A percentile compares a stretch with the other conserved stretches of the same genome.
These are phyloP conservation scores for Biston betularia DNA, from an alignment of 2,888 invertebrate genomes.

Conservation along the genomic window DNA sequence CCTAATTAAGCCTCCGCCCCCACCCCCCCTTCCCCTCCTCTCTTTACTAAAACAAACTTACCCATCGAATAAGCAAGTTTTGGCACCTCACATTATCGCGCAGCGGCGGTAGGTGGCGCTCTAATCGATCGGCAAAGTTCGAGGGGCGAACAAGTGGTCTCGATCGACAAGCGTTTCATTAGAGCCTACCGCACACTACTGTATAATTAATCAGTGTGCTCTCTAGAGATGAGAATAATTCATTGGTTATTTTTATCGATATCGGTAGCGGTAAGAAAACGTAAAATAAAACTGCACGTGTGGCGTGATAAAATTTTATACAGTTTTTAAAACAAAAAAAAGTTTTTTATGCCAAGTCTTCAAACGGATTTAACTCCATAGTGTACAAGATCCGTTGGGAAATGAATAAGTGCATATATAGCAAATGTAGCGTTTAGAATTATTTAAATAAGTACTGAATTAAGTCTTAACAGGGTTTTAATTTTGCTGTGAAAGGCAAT, in stretches of 20 bases:
- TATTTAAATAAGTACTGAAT: too few relatives aligned
- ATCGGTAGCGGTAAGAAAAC: not conserved
- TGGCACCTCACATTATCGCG: constrained; percentile 11
- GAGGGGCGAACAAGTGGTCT: constrained; percentile 22
- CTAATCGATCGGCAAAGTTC: constrained; percentile 30
- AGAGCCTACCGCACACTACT: constrained; percentile 30
- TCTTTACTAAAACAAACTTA: not conserved
- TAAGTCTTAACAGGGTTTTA: too few relatives aligned
- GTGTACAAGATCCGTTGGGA: too few relatives aligned
- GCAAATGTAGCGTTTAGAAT: too few relatives aligned
- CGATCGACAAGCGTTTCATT: constrained; percentile 36
- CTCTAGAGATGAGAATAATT: constrained; percentile 6
- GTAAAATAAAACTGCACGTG: not conserved
- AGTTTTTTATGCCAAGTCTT: too few relatives aligned
- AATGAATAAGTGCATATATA: too few relatives aligned
- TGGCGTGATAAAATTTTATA: too few relatives aligned
- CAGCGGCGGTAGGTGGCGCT: constrained; percentile 23
- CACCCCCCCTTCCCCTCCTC: not conserved
- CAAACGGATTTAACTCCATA: too few relatives aligned
- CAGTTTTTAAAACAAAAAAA: too few relatives aligned
- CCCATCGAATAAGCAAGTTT: constrained; percentile 4
- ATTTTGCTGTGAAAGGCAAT: too few relatives aligned
- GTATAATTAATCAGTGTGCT: constrained; percentile 39
- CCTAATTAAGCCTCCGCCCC: not conserved
- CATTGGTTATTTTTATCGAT: constrained; percentile 5